Conservation (phyloP, 53 echinoderm and acorn worm species). For the Glandiceps talaboti region DNA sequence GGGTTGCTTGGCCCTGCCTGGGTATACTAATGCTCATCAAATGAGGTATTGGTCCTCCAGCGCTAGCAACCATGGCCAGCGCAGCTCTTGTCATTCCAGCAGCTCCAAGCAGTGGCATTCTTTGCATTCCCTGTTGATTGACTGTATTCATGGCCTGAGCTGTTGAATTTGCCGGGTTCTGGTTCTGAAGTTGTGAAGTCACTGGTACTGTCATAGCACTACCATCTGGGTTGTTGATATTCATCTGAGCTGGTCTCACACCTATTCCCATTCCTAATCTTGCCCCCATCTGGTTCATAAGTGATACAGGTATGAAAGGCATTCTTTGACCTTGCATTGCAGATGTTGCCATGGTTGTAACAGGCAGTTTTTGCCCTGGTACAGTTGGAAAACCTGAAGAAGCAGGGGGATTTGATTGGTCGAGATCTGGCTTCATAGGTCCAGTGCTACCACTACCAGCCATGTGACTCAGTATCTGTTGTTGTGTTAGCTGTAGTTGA, state of each 20-base stretch:
- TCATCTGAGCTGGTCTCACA: not conserved
- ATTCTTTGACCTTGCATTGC: not conserved
- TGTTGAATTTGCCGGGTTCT: not conserved
- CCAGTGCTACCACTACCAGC: too few relatives aligned
- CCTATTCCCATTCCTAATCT: not conserved
- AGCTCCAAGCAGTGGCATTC: conserved; percentile 7
- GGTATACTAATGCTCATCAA: not conserved
- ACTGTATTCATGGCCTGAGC: not conserved
- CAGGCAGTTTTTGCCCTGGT: too few relatives aligned
- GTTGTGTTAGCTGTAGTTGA: not conserved
- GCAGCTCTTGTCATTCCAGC: conserved; percentile 8
- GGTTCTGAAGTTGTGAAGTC: not conserved
- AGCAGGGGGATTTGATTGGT: too few relatives aligned
- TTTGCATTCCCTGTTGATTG: not conserved
- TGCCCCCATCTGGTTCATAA: not conserved
- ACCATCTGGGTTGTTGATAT: not conserved
- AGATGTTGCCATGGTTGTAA: too few relatives aligned
- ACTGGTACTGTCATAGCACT: not conserved
- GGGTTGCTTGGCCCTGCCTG: not conserved
- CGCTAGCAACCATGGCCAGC: conserved; percentile 3
- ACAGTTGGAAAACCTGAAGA: too few relatives aligned
- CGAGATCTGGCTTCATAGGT: too few relatives aligned
- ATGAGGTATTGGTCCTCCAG: not conserved
- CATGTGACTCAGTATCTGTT: not conserved
- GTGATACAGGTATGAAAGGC: not conserved